Evolutionary conservation across 2,888 invertebrate genomes (phyloP).

Genomic region (Leucophenga montana): DNA sequence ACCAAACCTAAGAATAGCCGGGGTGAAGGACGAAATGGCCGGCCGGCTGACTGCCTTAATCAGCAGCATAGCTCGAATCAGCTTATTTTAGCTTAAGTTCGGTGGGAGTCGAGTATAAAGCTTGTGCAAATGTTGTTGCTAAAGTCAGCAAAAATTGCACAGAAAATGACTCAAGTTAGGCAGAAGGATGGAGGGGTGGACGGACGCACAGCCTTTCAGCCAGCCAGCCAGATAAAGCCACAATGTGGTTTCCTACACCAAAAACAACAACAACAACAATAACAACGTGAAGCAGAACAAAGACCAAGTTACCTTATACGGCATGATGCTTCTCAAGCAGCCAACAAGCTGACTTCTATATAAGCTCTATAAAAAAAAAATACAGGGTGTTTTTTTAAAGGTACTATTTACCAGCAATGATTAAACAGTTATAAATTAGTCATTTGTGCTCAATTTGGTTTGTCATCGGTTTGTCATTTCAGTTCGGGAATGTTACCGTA

Average conservation of each 20-base stretch:
- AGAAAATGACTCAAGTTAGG: neutral
- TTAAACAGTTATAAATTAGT: too few species aligned
- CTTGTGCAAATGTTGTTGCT: neutral
- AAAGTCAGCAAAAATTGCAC: slow-evolving; percentile 21
- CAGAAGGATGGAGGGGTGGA: too few species aligned
- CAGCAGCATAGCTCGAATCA: neutral
- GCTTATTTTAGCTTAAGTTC: neutral
- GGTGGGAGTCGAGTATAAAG: neutral
- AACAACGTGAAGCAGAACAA: slow-evolving; percentile 36
- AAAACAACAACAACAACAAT: slow-evolving; percentile 26
- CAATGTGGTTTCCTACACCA: slow-evolving; percentile 59
- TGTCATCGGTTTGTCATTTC: too few species aligned
- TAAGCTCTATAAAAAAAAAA: neutral
- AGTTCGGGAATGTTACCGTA: too few species aligned
- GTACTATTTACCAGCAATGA: too few species aligned
- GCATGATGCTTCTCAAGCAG: slow-evolving; percentile 18
- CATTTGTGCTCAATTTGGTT: too few species aligned
- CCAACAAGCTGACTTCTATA: neutral
- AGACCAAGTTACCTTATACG: slow-evolving; percentile 28
- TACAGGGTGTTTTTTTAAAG: too few species aligned
- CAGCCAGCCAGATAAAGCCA: slow-evolving; percentile 59
- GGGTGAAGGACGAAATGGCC: neutral
- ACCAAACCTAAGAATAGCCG: neutral
- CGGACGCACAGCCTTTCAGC: too few species aligned
- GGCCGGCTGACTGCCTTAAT: slow-evolving; percentile 8